These are phyloP conservation scores for Enteromius thamalakanensis DNA, from an alignment of 2,797 vertebrate species.

Conservation along the genomic window DNA sequence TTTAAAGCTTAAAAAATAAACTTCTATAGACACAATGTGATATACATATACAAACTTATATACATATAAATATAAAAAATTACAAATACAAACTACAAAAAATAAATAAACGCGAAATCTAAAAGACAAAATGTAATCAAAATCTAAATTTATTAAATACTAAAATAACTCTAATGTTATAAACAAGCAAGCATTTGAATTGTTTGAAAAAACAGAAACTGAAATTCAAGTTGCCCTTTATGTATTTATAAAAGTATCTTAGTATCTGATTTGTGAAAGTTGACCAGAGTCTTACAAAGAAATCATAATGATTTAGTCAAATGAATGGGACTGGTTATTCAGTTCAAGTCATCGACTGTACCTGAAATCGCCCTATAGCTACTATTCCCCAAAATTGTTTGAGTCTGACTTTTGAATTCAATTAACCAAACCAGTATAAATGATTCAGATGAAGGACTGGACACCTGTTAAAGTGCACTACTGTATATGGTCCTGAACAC, in stretches of 20 bases:
- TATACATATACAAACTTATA: too few species aligned
- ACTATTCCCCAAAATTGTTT: not conserved
- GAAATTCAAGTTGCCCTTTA: too few species aligned
- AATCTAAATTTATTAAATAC: too few species aligned
- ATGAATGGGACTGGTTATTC: not conserved
- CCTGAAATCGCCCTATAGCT: not conserved
- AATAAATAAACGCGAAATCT: not conserved
- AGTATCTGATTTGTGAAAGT: not conserved
- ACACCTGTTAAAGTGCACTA: not conserved
- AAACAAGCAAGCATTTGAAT: too few species aligned
- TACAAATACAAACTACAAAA: not conserved
- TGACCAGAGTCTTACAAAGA: not conserved
- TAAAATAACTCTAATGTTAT: too few species aligned
- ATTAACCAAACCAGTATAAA: too few species aligned
- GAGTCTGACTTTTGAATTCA: too few species aligned
- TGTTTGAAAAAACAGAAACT: too few species aligned
- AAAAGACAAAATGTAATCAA: not conserved
- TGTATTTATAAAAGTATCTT: too few species aligned
- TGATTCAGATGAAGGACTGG: too few species aligned
- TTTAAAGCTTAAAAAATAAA: not conserved
- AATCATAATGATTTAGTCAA: not conserved
- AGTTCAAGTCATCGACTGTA: not conserved
- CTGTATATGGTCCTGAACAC: not conserved
- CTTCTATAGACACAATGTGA: not conserved
- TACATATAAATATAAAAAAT: not conserved